Conservation (phyloP, 53 echinoderm and acorn worm genomes). For the Stichopus horrens region DNA sequence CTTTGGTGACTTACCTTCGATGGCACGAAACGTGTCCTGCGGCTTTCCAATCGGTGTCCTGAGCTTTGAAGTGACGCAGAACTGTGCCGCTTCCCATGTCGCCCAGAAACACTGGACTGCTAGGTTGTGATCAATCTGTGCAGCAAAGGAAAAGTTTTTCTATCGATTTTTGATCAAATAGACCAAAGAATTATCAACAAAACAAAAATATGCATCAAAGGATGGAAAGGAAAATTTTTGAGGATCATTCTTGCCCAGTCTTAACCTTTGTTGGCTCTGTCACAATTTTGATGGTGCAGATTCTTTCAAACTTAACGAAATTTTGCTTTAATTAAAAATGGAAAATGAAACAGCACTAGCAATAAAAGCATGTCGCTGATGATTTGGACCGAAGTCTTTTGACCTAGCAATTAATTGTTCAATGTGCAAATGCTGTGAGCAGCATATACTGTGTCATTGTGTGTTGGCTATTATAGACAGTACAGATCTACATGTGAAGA, state of each 20-base stretch:
- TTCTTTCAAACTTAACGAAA: too few species aligned
- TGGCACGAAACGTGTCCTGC: conserved; percentile 90
- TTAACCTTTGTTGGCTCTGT: too few species aligned
- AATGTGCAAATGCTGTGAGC: too few species aligned
- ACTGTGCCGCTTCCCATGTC: conserved; percentile 92
- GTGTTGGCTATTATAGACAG: too few species aligned
- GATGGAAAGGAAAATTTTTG: neutral
- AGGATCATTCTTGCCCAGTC: neutral
- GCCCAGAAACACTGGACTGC: conserved; percentile 99
- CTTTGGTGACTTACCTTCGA: conserved; percentile 57
- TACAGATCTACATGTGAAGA: too few species aligned
- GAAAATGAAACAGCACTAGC: too few species aligned
- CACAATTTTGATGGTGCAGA: too few species aligned
- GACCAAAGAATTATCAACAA: neutral
- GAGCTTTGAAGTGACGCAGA: conserved; percentile 85
- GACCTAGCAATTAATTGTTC: too few species aligned
- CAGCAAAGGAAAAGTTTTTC: neutral
- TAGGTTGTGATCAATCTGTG: conserved; percentile 77
- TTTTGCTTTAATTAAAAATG: too few species aligned
- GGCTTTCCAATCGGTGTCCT: conserved; percentile 92
- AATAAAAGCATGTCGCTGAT: too few species aligned
- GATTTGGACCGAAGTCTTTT: too few species aligned
- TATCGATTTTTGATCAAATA: neutral
- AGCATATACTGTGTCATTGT: too few species aligned
- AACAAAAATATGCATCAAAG: neutral